These are phyloP conservation scores for Scaeva pyrastri DNA, from an alignment of 2,888 invertebrate species.

Conservation along the genomic window DNA sequence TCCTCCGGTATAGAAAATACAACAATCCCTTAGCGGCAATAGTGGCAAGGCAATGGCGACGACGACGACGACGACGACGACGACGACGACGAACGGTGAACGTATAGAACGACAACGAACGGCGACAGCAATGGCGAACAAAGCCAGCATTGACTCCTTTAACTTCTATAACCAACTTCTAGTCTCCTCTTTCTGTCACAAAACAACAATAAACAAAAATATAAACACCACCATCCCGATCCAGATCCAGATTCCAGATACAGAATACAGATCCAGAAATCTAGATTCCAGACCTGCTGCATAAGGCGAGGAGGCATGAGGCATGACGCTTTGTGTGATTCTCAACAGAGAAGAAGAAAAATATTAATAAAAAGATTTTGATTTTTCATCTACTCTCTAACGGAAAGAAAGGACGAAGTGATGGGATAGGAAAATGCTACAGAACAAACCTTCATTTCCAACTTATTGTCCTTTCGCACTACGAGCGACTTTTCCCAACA, in stretches of 20 bases:
- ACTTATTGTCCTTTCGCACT: conserved; percentile 35
- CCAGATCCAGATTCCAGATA: no score
- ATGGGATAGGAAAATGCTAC: not conserved
- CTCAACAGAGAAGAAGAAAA: not conserved
- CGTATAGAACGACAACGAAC: no score
- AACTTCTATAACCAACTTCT: conserved; percentile 13
- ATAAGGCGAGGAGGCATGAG: no score
- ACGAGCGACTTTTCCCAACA: conserved; percentile 11
- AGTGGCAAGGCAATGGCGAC: not conserved
- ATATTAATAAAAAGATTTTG: conserved; percentile 19
- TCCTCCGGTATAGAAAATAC: conserved; percentile 38
- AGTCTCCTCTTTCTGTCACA: conserved; percentile 11
- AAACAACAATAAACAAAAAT: conserved; percentile 58
- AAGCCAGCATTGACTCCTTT: conserved; percentile 6
- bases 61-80: not conserved
- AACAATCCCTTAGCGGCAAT: conserved; percentile 42
- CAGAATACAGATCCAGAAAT: no score
- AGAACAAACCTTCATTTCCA: conserved; percentile 11
- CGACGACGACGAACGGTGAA: no score
- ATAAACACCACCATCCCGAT: conserved; percentile 36
- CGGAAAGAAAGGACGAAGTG: not conserved
- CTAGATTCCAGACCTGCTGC: no score
- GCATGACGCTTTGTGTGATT: not conserved
- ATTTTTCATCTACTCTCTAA: conserved; percentile 54
- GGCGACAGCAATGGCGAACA: not conserved